Percentiles rank a stretch among this genome's conserved stretches.
Conservation (phyloP, 2,113 vertebrate species). For the Psophia crepitans region DNA sequence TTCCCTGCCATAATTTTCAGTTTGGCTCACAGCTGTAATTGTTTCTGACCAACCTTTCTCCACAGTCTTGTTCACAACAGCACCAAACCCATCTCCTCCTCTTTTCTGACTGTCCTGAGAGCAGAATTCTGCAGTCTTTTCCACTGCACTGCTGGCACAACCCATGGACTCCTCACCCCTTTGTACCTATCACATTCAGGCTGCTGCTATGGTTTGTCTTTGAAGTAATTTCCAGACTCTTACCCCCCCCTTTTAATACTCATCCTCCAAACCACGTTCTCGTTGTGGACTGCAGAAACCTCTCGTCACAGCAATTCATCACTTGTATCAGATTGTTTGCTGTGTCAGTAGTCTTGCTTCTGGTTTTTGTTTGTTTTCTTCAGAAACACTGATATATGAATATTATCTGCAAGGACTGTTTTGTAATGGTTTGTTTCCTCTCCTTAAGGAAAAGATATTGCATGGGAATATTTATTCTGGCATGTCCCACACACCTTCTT, state of each 20-base stretch:
- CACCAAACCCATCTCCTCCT: neutral
- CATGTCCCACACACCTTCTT: neutral
- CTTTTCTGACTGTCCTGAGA: neutral
- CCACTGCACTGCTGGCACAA: neutral
- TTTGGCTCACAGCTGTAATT: neutral
- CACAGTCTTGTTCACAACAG: neutral
- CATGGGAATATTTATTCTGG: neutral
- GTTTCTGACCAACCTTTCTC: neutral
- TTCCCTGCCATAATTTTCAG: neutral
- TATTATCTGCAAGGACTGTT: neutral
- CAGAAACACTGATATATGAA: neutral
- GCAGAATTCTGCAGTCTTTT: neutral
- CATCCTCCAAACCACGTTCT: neutral
- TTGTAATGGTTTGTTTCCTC: neutral
- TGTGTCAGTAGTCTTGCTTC: neutral
- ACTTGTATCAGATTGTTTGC: neutral
- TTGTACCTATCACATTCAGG: neutral
- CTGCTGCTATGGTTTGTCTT: neutral
- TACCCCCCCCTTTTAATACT: neutral
- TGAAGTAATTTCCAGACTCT: neutral
- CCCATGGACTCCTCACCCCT: neutral
- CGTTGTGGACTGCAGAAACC: neutral
- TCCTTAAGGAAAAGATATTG: neutral
- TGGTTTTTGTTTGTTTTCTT: neutral
- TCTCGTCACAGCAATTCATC: neutral